phyloP scores from a whole-genome alignment of 1,140 invertebrate genomes.

The Platyscapa corneri region DNA sequence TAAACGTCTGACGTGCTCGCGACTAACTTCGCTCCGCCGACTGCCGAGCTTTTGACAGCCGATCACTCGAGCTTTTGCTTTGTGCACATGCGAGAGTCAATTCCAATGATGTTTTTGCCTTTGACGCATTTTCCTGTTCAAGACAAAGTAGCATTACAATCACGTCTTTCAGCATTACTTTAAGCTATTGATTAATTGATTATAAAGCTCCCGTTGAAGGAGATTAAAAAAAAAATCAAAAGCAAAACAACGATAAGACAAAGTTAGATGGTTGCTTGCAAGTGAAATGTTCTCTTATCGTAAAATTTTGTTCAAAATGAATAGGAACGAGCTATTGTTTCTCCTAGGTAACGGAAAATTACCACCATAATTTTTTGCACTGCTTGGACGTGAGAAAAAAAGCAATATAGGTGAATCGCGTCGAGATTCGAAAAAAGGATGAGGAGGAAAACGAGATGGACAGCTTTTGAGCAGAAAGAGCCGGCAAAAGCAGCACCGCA shows the following conservation, averaged over 20 bases:
- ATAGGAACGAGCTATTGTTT: constrained; percentile 46
- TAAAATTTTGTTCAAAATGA: constrained; percentile 21
- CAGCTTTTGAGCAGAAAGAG: constrained; percentile 7
- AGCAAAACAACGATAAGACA: neutral
- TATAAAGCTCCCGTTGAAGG: no score
- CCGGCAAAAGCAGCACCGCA: constrained; percentile 34
- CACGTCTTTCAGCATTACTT: no score
- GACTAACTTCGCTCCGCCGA: constrained; percentile 22
- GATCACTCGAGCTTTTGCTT: constrained; percentile 12
- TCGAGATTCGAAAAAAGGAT: constrained; percentile 8
- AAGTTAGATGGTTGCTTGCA: neutral
- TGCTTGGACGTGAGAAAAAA: constrained; percentile 30
- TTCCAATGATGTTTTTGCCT: no score
- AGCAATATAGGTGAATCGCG: constrained; percentile 48
- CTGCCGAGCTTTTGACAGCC: constrained; percentile 58
- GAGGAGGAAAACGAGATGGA: neutral
- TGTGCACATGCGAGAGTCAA: no score
- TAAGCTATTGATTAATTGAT: no score
- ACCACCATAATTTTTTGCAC: constrained; percentile 46
- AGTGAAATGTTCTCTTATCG: neutral
- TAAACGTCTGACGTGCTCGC: constrained; percentile 54
- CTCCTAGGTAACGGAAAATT: constrained; percentile 10
- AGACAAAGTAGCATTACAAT: no score
- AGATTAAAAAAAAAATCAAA: no score
- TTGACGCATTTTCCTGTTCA: no score